Conservation (phyloP, 2,797 vertebrate species). For the Gymnothorax reevesii region DNA sequence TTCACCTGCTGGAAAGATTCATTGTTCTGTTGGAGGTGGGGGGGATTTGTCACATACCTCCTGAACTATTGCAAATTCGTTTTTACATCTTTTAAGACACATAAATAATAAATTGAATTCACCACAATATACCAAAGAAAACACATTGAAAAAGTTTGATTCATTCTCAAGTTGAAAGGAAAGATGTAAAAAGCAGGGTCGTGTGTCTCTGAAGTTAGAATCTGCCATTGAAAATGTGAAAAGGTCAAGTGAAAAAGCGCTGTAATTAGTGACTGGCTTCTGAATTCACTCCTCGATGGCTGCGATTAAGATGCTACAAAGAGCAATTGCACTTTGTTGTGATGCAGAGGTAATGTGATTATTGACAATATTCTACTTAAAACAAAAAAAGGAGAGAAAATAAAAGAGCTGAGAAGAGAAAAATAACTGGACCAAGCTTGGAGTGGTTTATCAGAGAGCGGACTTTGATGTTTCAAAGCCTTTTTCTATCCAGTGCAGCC, state of each 20-base stretch:
- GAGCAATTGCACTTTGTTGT: conserved; percentile 11
- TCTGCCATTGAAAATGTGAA: not conserved
- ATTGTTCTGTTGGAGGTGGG: not conserved
- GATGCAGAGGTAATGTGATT: conserved; percentile 19
- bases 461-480: conserved; percentile 33
- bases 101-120: not conserved
- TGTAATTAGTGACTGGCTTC: conserved; percentile 24
- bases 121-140: not conserved
- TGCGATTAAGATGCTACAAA: conserved; percentile 8
- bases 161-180: not conserved
- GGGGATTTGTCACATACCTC: not conserved
- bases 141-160: not conserved
- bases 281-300: conserved; percentile 18
- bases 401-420: not conserved
- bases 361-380: conserved; percentile 2
- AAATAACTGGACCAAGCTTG: conserved; percentile 10
- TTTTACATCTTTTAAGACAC: not conserved
- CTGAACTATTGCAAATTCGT: not conserved
- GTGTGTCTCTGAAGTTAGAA: conserved; percentile 1
- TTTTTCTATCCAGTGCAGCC: conserved; percentile 12
- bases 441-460: conserved; percentile 33
- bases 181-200: not conserved
- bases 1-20: not conserved
- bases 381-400: not conserved
- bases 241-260: conserved; percentile 8